A percentile compares a stretch with the other conserved stretches of the same genome.
Conservation (phyloP, 2,888 invertebrate genomes). For the Ormia ochracea region DNA sequence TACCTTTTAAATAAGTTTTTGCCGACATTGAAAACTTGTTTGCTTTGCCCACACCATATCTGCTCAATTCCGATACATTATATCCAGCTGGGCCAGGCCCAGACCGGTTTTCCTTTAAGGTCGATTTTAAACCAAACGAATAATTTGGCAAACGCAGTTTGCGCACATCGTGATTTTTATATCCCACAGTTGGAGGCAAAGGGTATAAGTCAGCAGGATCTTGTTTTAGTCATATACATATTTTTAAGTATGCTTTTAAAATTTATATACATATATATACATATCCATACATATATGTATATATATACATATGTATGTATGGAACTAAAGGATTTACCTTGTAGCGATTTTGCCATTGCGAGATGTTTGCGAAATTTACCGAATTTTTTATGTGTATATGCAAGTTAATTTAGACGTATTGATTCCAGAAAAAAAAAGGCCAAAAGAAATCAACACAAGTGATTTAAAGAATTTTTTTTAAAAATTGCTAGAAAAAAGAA, state of each 20-base stretch:
- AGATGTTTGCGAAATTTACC: too few relatives aligned
- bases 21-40: constrained; percentile 78
- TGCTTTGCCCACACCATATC: constrained; percentile 68
- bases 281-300: not conserved
- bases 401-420: too few relatives aligned
- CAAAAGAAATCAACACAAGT: too few relatives aligned
- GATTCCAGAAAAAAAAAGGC: too few relatives aligned
- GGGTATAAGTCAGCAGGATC: constrained; percentile 81
- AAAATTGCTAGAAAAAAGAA: too few relatives aligned
- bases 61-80: constrained; percentile 64
- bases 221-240: constrained; percentile 43
- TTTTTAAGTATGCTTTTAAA: too few relatives aligned
- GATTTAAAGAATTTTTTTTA: too few relatives aligned
- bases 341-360: constrained; percentile 30
- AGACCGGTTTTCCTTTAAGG: constrained; percentile 50
- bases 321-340: constrained; percentile 16
- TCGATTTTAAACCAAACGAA: constrained; percentile 71
- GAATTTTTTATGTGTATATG: too few relatives aligned
- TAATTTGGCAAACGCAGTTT: constrained; percentile 78
- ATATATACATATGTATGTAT: not conserved
- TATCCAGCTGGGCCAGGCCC: constrained; percentile 75
- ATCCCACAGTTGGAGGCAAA: constrained; percentile 80
- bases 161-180: constrained; percentile 79
- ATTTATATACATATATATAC: not conserved
- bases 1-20: constrained; percentile 68